A percentile compares a stretch with the other conserved stretches of the same genome.
phyloP scores from a whole-genome alignment of 1,140 invertebrate genomes.

The Aphelinus certus region DNA sequence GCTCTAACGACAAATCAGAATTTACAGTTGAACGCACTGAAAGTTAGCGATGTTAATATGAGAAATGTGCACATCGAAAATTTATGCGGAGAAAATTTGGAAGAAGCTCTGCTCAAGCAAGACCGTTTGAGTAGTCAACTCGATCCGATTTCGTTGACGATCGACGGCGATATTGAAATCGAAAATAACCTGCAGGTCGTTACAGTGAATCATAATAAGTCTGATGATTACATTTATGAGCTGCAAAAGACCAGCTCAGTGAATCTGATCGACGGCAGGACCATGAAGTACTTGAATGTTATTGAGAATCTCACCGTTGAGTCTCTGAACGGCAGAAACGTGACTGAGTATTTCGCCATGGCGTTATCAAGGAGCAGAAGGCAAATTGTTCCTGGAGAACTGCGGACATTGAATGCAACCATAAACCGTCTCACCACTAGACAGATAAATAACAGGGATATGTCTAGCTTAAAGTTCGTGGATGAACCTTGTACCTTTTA shows the following conservation, averaged over 20 bases:
- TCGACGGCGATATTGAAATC: constrained; percentile 46
- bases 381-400: constrained; percentile 39
- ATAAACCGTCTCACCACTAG: constrained; percentile 35
- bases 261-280: constrained; percentile 35
- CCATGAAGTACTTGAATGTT: constrained; percentile 40
- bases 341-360: constrained; percentile 37
- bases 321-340: constrained; percentile 28
- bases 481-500: constrained; percentile 41
- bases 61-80: constrained; percentile 33
- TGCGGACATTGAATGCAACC: constrained; percentile 25
- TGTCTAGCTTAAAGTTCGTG: constrained; percentile 40
- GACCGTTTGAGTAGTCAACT: not conserved
- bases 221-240: constrained; percentile 26
- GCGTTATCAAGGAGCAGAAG: constrained; percentile 41
- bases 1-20: constrained; percentile 16
- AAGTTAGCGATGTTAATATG: constrained; percentile 36
- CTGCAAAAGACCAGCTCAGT: constrained; percentile 27
- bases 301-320: constrained; percentile 35
- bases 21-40: constrained; percentile 17
- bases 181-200: constrained; percentile 31
- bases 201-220: constrained; percentile 32
- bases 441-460: constrained; percentile 41
- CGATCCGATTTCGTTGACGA: constrained; percentile 21
- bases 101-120: not conserved
- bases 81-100: constrained; percentile 15